phyloP scores from a whole-genome alignment of 2,113 vertebrate genomes.

The Protobothrops flavoviridis region DNA sequence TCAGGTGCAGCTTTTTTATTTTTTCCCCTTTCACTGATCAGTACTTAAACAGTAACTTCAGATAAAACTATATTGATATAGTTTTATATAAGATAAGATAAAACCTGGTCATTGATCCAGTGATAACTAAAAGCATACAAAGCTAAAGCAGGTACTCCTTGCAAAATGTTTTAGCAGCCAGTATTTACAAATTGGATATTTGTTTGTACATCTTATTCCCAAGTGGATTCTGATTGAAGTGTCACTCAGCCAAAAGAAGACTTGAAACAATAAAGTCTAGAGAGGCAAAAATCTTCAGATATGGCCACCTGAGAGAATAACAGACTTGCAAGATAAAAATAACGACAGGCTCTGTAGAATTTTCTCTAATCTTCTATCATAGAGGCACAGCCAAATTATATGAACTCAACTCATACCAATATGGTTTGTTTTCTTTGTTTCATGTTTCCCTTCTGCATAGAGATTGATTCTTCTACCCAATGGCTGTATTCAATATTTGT shows the following conservation, averaged over 20 bases:
- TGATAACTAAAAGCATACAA: conserved; percentile 42
- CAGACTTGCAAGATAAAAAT: not conserved
- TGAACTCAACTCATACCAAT: not conserved
- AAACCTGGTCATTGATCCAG: conserved; percentile 13
- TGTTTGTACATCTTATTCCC: not conserved
- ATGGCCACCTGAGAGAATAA: not conserved
- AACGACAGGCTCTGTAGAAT: not conserved
- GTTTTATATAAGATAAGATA: no score
- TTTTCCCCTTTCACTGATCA: not conserved
- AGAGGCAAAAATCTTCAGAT: not conserved
- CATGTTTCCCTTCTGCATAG: not conserved
- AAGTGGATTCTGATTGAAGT: not conserved
- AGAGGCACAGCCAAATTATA: not conserved
- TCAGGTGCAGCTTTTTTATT: not conserved
- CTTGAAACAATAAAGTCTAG: not conserved
- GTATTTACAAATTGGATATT: conserved; percentile 9
- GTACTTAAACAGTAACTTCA: not conserved
- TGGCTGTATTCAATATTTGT: not conserved
- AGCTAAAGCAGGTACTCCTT: not conserved
- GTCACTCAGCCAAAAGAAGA: not conserved
- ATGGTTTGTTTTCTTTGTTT: not conserved
- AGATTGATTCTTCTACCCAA: not conserved
- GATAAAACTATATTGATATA: not conserved
- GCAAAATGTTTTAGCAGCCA: not conserved
- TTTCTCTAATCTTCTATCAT: not conserved